These are phyloP conservation scores for Atlantisia rogersi DNA, from an alignment of 2,113 vertebrate species.

Conservation along the genomic window DNA sequence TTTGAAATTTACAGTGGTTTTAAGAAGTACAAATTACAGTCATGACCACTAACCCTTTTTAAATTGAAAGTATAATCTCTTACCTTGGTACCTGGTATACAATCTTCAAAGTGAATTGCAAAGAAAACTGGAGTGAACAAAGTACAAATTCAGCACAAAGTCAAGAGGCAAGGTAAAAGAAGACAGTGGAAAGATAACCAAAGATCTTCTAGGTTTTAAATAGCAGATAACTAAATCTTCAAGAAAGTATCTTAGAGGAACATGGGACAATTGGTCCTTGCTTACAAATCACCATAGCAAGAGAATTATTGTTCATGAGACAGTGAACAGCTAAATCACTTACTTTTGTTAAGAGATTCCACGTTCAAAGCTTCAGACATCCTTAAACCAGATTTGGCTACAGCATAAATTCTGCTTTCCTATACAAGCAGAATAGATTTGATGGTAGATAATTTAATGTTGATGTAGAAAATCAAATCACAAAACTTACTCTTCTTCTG, in stretches of 20 bases:
- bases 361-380: constrained; percentile 89
- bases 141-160: background rate
- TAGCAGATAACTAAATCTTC: background rate
- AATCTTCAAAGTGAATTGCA: constrained; percentile 1
- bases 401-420: constrained; percentile 98
- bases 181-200: background rate
- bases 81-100: background rate
- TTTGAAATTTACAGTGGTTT: background rate
- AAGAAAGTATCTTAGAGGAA: background rate
- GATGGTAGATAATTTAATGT: background rate
- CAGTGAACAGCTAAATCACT: constrained; percentile 50
- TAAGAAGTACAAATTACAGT: background rate
- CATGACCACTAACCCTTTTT: background rate
- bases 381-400: constrained; percentile 94
- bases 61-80: background rate
- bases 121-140: background rate
- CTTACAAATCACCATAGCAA: background rate
- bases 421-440: constrained; percentile 69
- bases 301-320: background rate
- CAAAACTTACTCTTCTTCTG: background rate
- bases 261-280: background rate
- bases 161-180: background rate
- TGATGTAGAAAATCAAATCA: background rate
- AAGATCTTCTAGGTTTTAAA: background rate
- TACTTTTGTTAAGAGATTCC: constrained; percentile 87